Evolutionary conservation across 2,113 vertebrate species (phyloP).

Genomic region (Eleginops maclovinus): DNA sequence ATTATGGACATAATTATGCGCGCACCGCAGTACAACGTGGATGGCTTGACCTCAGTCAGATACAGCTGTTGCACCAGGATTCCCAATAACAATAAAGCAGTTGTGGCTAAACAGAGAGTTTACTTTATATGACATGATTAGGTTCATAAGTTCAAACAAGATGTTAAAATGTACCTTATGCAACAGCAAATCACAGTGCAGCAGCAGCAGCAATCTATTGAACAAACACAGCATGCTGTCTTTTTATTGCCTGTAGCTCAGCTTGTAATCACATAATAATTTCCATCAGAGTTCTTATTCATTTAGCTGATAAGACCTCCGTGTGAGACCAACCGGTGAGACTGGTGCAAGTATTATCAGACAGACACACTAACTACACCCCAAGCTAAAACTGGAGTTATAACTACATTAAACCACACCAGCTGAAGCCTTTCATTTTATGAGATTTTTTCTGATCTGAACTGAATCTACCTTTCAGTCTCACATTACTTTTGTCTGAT

Average conservation of each 20-base stretch:
- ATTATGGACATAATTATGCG: no score
- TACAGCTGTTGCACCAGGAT: background rate
- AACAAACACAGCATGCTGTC: background rate
- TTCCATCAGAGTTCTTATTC: background rate
- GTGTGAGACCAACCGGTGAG: no score
- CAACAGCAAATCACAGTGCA: background rate
- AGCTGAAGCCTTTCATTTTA: slow-evolving; percentile 6
- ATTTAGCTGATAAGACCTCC: background rate
- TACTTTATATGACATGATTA: background rate
- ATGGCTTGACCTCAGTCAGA: no score
- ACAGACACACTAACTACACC: background rate
- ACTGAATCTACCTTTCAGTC: background rate
- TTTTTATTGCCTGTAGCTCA: background rate
- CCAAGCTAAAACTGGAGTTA: background rate
- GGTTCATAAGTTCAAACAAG: background rate
- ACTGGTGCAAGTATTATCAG: background rate
- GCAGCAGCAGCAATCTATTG: background rate
- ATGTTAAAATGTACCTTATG: background rate
- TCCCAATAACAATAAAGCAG: background rate
- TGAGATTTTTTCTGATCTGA: background rate
- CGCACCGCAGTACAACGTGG: no score
- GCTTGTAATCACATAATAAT: background rate
- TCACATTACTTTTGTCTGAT: slow-evolving; percentile 48
- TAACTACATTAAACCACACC: background rate
- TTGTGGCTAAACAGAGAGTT: background rate